Evolutionary conservation across 2,888 invertebrate species (phyloP), one percentile per base, ranked within the genome.

Genomic region (Megastigmus dorsalis): DNA sequence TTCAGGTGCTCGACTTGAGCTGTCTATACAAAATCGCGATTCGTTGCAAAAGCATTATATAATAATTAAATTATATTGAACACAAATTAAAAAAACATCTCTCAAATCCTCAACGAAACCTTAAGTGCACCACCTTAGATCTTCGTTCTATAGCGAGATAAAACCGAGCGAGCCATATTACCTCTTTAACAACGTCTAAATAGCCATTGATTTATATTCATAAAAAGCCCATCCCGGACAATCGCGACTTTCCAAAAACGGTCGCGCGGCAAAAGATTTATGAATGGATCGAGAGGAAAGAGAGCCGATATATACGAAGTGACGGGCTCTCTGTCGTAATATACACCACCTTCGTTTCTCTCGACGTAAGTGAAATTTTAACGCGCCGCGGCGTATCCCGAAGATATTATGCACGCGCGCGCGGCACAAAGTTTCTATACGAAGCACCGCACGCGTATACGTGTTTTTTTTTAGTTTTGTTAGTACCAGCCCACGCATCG

Each of bases 191-290:
- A n/a, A n/a, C n/a, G n/a, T 41, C 59, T 33, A 59, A 62, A 36
- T 33, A 33, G 15, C 62, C 33, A 23, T 48, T 48, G 48, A 62
- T 62, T 62, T 62, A 62, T 20, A 13, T 20, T 48, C 18, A 15
- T 20, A 62, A 62, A 52, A 65, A 50, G 38, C 45, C 28, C 45
- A n/a, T n/a, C n/a, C n/a, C 4, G 26, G 20, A 60, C 43, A 30
- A 43, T 52, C 41, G n/a, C n/a, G 18, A 54, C 60, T 69, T 52
- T 60, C 50, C 50, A 52, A 52, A 59, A 69, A 38, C n/a, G 52
- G 23, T 18, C 7, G 20, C 60, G 7, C n/a, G n/a, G n/a, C n/a
- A 30, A 48, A 10, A 43, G 52, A 52, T 60, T 52, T 48, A 59
- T 59, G 59, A 68, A 68, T 67, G 48, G 7, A 68, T 60, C 38